Evolutionary conservation across 2,797 vertebrate genomes (phyloP).

Genomic region (Falco naumanni): DNA sequence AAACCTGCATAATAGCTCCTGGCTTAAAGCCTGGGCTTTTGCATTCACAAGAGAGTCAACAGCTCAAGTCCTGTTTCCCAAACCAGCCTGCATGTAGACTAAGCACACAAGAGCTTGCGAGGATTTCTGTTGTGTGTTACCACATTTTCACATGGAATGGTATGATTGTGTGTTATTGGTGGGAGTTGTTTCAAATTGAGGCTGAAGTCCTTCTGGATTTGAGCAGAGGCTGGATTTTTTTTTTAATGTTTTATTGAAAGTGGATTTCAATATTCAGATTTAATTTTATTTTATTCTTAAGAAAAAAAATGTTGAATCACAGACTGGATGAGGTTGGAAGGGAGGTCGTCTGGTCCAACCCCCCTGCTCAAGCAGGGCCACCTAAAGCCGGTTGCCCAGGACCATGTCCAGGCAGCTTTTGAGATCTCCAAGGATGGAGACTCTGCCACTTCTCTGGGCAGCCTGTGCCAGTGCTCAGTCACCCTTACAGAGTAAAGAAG

Average conservation of each 20-base stretch:
- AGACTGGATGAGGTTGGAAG: not conserved
- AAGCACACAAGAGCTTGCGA: not conserved
- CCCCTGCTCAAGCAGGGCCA: not conserved
- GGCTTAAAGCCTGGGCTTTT: not conserved
- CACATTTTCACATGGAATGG: not conserved
- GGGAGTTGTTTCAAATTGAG: not conserved
- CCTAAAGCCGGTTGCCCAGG: not conserved
- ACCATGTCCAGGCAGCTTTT: not conserved
- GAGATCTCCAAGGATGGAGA: not conserved
- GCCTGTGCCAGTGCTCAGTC: too few relatives aligned
- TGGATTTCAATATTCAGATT: not conserved
- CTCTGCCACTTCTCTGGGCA: not conserved
- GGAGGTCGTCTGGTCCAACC: not conserved
- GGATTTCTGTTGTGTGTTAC: not conserved
- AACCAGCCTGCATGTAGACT: not conserved
- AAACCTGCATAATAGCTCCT: not conserved
- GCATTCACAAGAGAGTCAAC: not conserved
- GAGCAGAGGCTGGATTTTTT: not conserved
- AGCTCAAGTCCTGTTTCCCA: not conserved
- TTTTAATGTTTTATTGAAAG: not conserved
- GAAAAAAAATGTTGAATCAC: not conserved
- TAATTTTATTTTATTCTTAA: not conserved
- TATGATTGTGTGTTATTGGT: not conserved
- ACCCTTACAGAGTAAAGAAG: too few relatives aligned
- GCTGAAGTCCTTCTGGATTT: not conserved